Conservation (phyloP, 2,888 invertebrate species). For the Ennomos quercinarius region DNA sequence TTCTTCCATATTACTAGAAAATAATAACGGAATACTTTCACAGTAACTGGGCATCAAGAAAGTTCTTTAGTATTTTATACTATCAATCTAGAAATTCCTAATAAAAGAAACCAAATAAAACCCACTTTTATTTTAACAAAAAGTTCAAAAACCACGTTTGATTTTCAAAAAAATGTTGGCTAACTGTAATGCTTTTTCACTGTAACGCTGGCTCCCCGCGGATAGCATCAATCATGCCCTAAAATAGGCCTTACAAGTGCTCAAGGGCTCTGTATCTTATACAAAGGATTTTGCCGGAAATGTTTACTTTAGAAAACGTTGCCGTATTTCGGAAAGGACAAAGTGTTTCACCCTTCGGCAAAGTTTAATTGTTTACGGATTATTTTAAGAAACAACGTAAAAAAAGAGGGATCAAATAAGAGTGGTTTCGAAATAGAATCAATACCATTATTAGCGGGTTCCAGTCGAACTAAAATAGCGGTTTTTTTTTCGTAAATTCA, state of each 20-base stretch:
- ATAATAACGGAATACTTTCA: no score
- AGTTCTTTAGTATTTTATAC: no score
- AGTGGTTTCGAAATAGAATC: no score
- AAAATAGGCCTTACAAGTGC: conserved; percentile 22
- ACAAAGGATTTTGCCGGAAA: conserved; percentile 20
- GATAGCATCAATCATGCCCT: conserved; percentile 26
- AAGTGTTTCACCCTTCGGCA: conserved; percentile 3
- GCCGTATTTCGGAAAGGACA: conserved; percentile 9
- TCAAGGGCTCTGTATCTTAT: conserved; percentile 16
- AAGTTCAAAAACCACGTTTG: conserved; percentile 18
- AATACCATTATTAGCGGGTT: no score
- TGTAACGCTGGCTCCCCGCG: conserved; percentile 16
- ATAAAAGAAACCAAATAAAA: no score
- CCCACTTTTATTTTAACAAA: no score
- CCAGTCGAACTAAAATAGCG: no score
- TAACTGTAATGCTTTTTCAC: conserved; percentile 20
- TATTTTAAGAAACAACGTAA: conserved; percentile 1
- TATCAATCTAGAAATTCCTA: no score
- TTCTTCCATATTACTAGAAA: no score
- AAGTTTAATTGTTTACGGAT: conserved; percentile 10
- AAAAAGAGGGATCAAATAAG: no score
- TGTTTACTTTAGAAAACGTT: conserved; percentile 13
- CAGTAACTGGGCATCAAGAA: no score
- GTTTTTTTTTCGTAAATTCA: no score
- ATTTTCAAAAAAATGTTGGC: background rate